A percentile compares a stretch with the other conserved stretches of the same genome.
These are phyloP conservation scores for Xestoiulus laeticollis DNA, from an alignment of 2,888 invertebrate genomes.

Conservation along the genomic window DNA sequence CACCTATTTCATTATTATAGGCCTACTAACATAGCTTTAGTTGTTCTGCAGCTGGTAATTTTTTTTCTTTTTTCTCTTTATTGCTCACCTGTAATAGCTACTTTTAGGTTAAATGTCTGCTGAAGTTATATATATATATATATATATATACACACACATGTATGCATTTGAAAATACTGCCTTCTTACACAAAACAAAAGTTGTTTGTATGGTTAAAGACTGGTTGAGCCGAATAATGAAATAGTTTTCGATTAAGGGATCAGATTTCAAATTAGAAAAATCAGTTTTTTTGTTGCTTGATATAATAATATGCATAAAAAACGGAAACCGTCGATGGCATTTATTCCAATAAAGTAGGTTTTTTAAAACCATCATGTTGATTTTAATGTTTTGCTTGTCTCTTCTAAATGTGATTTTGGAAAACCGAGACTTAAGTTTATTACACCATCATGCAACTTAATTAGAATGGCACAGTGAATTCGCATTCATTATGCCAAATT, in stretches of 20 bases:
- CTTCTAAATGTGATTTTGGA: neutral
- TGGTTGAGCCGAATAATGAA: neutral
- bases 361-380: neutral
- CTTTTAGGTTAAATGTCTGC: too few species aligned
- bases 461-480: neutral
- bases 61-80: too few species aligned
- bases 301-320: neutral
- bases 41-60: too few species aligned
- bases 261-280: neutral
- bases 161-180: neutral
- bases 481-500: neutral
- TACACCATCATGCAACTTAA: neutral
- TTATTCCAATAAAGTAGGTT: neutral
- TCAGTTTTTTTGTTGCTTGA: neutral
- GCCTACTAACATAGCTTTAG: too few species aligned
- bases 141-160: too few species aligned
- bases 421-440: neutral
- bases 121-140: too few species aligned
- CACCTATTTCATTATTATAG: too few species aligned
- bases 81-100: too few species aligned
- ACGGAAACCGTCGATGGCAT: neutral
- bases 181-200: neutral
- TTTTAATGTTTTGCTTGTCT: neutral
- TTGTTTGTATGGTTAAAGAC: too few species aligned
- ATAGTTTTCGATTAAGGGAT: neutral